Percentiles rank a stretch among this genome's conserved stretches.
Conservation (phyloP, 2,797 vertebrate species). For the Amblyraja radiata region DNA sequence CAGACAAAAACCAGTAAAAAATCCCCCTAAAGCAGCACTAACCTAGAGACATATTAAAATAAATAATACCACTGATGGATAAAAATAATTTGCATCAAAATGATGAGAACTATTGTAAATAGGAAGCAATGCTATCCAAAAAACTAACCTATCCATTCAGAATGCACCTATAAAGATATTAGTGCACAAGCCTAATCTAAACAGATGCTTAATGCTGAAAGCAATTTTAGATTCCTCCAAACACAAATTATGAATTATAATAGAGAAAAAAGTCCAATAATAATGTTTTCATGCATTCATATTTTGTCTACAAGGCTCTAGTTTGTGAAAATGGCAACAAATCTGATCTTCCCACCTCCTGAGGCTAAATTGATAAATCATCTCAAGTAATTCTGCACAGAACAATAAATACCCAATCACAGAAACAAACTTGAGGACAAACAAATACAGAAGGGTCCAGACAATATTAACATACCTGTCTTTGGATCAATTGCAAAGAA, state of each 20-base stretch:
- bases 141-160: neutral
- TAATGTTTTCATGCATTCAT: neutral
- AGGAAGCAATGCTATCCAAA: neutral
- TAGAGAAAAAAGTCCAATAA: neutral
- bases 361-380: neutral
- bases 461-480: constrained; percentile 67
- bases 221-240: neutral
- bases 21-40: neutral
- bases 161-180: neutral
- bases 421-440: neutral
- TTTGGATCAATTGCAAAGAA: constrained; percentile 69
- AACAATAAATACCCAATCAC: too few relatives aligned
- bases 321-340: neutral
- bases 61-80: too few relatives aligned
- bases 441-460: neutral
- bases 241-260: neutral
- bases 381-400: neutral
- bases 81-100: too few relatives aligned
- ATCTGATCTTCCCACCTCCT: neutral
- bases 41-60: too few relatives aligned
- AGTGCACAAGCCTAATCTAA: neutral
- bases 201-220: neutral
- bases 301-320: neutral
- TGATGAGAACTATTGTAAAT: too few relatives aligned
- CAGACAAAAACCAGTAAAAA: neutral